A percentile compares a stretch with the other conserved stretches of the same genome.
phyloP scores from a whole-genome alignment of 1,140 invertebrate species.

The Euwallacea fornicatus region DNA sequence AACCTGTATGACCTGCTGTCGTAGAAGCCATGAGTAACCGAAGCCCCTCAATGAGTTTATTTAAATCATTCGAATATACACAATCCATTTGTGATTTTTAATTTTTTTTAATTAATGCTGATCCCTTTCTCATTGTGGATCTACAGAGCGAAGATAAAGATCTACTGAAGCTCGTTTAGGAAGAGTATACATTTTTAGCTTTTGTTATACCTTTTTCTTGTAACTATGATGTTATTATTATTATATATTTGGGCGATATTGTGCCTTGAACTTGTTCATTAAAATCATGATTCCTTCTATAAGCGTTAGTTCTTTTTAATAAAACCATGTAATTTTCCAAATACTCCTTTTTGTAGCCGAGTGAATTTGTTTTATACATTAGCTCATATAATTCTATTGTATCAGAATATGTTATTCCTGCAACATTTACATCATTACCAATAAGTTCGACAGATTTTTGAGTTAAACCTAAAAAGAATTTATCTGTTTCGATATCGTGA shows the following conservation, averaged over 20 bases:
- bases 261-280: conserved; percentile 36
- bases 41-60: conserved; percentile 51
- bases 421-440: conserved; percentile 31
- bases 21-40: conserved; percentile 48
- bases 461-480: conserved; percentile 25
- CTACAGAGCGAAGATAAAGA: not conserved
- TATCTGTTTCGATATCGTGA: conserved; percentile 26
- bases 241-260: conserved; percentile 30
- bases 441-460: conserved; percentile 24
- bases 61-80: conserved; percentile 53
- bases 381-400: conserved; percentile 42
- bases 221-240: conserved; percentile 37
- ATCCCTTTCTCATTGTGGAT: not conserved
- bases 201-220: conserved; percentile 7
- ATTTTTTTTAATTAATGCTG: conserved; percentile 11
- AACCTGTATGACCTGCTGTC: conserved; percentile 47
- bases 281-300: conserved; percentile 38
- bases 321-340: conserved; percentile 42
- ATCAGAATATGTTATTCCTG: conserved; percentile 22
- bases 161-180: not conserved
- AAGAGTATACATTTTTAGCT: conserved; percentile 19
- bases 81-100: conserved; percentile 39
- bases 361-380: conserved; percentile 40
- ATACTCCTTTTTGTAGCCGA: conserved; percentile 36
- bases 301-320: conserved; percentile 40